phyloP scores from a whole-genome alignment of 1,140 invertebrate genomes.

The Drosophila sechellia region DNA sequence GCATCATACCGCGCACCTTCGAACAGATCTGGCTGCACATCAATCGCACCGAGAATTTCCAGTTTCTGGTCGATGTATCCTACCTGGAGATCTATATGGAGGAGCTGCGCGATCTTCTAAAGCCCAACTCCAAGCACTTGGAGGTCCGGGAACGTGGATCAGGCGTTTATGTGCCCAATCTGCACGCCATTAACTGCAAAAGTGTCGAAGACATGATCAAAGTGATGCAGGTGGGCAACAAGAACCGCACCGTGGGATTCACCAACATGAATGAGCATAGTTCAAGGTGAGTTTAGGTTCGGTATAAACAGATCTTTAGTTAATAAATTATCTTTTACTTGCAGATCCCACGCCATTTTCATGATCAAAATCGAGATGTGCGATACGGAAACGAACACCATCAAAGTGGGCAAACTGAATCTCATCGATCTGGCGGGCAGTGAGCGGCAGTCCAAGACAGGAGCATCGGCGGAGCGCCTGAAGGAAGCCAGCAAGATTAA shows the following conservation, averaged over 20 bases:
- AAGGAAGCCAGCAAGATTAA: slow-evolving; percentile 98
- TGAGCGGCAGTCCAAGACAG: slow-evolving; percentile 96
- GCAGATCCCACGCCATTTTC: slow-evolving; percentile 98
- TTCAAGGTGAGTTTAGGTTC: slow-evolving; percentile 85
- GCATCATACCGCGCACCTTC: slow-evolving; percentile 97
- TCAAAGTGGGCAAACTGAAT: slow-evolving; percentile 90
- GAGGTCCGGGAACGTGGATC: slow-evolving; percentile 90
- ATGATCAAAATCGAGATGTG: slow-evolving; percentile 98
- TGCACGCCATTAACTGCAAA: slow-evolving; percentile 95
- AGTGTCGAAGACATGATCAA: slow-evolving; percentile 95
- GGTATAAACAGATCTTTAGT: not conserved
- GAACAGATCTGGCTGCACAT: slow-evolving; percentile 98
- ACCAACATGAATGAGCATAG: slow-evolving; percentile 99
- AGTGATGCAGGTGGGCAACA: slow-evolving; percentile 95
- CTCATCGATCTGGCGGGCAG: slow-evolving; percentile 92
- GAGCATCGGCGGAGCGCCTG: slow-evolving; percentile 94
- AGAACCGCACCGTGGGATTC: slow-evolving; percentile 94
- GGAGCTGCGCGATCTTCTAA: slow-evolving; percentile 95
- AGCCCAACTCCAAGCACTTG: slow-evolving; percentile 91
- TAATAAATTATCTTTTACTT: not conserved
- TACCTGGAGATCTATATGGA: slow-evolving; percentile 98
- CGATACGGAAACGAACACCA: slow-evolving; percentile 89
- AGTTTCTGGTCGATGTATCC: slow-evolving; percentile 96
- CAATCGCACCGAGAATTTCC: slow-evolving; percentile 92
- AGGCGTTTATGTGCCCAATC: slow-evolving; percentile 97